phyloP scores from a whole-genome alignment of 2,797 vertebrate species.

The Sebastes kiyomatsui region DNA sequence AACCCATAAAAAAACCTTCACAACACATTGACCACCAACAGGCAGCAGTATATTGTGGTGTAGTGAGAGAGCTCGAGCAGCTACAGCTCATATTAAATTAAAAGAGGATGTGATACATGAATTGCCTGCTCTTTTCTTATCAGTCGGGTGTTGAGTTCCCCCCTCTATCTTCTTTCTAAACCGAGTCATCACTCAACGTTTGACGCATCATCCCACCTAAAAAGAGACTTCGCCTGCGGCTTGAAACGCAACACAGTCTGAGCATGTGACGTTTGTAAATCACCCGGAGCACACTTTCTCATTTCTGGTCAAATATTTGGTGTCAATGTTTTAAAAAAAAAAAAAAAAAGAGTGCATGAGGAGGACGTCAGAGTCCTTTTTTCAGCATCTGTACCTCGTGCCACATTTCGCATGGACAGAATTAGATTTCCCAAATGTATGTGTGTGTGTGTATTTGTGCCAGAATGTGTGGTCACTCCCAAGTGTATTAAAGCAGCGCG shows the following conservation, averaged over 20 bases:
- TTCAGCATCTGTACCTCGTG: conserved; percentile 46
- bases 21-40: neutral
- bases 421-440: conserved; percentile 61
- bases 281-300: neutral
- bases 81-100: conserved; percentile 25
- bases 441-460: conserved; percentile 35
- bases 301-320: neutral
- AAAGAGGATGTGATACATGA: conserved; percentile 32
- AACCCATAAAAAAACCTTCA: neutral
- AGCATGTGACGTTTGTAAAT: neutral
- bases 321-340: neutral
- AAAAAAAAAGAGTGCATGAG: neutral
- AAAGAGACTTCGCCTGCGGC: neutral
- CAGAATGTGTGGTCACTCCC: conserved; percentile 59
- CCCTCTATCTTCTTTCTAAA: neutral
- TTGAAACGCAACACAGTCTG: neutral
- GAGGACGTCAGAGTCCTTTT: conserved; percentile 22
- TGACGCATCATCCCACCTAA: neutral
- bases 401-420: conserved; percentile 45
- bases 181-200: conserved; percentile 22
- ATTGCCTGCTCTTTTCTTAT: conserved; percentile 38
- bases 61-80: neutral
- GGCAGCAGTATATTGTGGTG: neutral
- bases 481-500: conserved; percentile 67
- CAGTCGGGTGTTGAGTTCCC: conserved; percentile 13